These are phyloP conservation scores for Pipra filicauda DNA, from an alignment of 2,113 vertebrate genomes.

Conservation along the genomic window DNA sequence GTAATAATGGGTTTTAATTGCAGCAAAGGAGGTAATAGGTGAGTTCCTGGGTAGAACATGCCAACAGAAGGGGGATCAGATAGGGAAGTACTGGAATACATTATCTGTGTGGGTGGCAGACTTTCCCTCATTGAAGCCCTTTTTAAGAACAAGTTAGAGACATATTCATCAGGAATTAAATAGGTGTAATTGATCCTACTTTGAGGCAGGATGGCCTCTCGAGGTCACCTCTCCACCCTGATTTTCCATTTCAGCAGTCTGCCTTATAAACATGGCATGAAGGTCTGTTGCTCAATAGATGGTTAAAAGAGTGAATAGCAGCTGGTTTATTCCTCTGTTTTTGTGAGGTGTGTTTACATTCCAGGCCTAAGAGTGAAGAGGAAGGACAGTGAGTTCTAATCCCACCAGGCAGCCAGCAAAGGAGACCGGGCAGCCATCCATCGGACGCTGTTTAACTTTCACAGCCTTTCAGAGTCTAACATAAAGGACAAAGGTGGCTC, in stretches of 20 bases:
- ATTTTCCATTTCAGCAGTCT: slow-evolving; percentile 51
- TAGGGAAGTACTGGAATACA: neutral
- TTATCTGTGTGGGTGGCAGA: neutral
- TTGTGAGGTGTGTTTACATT: slow-evolving; percentile 60
- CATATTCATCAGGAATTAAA: slow-evolving; percentile 33
- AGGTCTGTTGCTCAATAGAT: slow-evolving; percentile 24
- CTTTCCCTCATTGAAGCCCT: neutral
- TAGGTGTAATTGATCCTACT: neutral
- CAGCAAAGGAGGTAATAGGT: neutral
- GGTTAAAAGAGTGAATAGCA: slow-evolving; percentile 36
- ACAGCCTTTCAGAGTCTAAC: neutral
- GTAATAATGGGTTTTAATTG: neutral
- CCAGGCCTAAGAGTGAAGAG: slow-evolving; percentile 5
- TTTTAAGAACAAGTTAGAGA: neutral
- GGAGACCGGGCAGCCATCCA: slow-evolving; percentile 35
- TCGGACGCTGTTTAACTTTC: slow-evolving; percentile 6
- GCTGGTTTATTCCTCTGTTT: slow-evolving; percentile 51
- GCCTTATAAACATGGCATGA: slow-evolving; percentile 30
- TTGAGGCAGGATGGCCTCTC: neutral
- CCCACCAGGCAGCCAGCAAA: slow-evolving; percentile 21
- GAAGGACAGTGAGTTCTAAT: slow-evolving; percentile 48
- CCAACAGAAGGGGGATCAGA: neutral
- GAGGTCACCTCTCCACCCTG: neutral
- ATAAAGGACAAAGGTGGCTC: slow-evolving; percentile 17
- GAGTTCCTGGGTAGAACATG: neutral